Conservation (phyloP, 2,797 vertebrate genomes). For the Intellagama lesueurii region DNA sequence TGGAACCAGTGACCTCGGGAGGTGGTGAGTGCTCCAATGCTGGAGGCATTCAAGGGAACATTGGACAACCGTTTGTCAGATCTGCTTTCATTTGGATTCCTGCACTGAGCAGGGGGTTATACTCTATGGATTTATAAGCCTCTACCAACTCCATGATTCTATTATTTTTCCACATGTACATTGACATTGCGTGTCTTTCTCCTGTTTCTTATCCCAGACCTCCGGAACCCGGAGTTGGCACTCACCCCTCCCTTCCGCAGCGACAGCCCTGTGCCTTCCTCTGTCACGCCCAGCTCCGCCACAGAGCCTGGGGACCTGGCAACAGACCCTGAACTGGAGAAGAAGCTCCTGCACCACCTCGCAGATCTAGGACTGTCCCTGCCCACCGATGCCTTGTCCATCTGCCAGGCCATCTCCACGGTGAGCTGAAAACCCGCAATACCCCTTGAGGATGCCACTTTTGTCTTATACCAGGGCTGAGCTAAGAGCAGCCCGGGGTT, state of each 20-base stretch:
- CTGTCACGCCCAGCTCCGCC: slow-evolving; percentile 70
- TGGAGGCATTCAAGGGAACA: too few species aligned
- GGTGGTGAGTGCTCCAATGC: too few species aligned
- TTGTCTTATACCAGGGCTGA: not conserved
- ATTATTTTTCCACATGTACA: not conserved
- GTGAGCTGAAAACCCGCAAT: slow-evolving; percentile 72
- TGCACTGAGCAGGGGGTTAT: too few species aligned
- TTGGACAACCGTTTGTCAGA: too few species aligned
- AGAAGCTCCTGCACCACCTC: slow-evolving; percentile 88
- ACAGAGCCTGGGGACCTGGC: slow-evolving; percentile 78
- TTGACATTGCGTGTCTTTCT: not conserved
- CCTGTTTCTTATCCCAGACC: slow-evolving; percentile 73
- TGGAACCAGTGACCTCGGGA: too few species aligned
- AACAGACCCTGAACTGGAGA: slow-evolving; percentile 91
- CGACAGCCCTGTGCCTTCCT: slow-evolving; percentile 86
- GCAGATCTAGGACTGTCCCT: slow-evolving; percentile 88
- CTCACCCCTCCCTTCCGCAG: slow-evolving; percentile 81
- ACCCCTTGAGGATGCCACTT: too few species aligned
- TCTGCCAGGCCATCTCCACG: slow-evolving; percentile 87
- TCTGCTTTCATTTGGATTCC: too few species aligned
- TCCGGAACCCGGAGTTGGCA: slow-evolving; percentile 79
- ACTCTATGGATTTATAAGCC: too few species aligned
- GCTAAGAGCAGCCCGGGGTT: too few species aligned
- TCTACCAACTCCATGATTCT: too few species aligned
- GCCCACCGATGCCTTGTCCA: slow-evolving; percentile 88